phyloP scores from a whole-genome alignment of 2,113 vertebrate species.

The Pangasianodon hypophthalmus region DNA sequence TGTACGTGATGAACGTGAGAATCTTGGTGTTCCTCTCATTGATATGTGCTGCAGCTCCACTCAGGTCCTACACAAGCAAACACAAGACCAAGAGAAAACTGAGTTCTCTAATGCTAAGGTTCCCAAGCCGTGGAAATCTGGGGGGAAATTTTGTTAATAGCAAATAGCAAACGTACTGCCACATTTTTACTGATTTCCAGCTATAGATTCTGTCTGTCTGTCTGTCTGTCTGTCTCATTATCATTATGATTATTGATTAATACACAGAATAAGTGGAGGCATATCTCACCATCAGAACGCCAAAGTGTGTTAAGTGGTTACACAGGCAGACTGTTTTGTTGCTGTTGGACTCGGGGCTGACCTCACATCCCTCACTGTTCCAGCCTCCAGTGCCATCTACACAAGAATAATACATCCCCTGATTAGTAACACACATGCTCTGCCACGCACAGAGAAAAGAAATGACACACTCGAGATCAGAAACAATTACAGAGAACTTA shows the following conservation, averaged over 20 bases:
- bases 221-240: background rate
- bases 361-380: conserved; percentile 79
- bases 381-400: conserved; percentile 85
- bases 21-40: conserved; percentile 76
- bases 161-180: too few species aligned
- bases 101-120: conserved; percentile 9
- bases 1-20: conserved; percentile 91
- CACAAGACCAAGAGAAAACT: background rate
- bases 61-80: conserved; percentile 80
- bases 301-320: conserved; percentile 93
- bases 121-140: background rate
- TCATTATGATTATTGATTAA: background rate
- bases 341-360: conserved; percentile 68
- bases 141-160: background rate
- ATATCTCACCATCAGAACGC: conserved; percentile 86
- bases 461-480: background rate
- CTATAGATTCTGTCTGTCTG: background rate
- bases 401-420: conserved; percentile 14
- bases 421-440: background rate
- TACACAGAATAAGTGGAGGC: background rate
- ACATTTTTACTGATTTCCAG: background rate
- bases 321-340: conserved; percentile 86
- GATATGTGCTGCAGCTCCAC: conserved; percentile 69
- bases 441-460: background rate
- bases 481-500: conserved; percentile 66